Conservation (phyloP, 2,113 vertebrate genomes). For the Isichthys henryi region DNA sequence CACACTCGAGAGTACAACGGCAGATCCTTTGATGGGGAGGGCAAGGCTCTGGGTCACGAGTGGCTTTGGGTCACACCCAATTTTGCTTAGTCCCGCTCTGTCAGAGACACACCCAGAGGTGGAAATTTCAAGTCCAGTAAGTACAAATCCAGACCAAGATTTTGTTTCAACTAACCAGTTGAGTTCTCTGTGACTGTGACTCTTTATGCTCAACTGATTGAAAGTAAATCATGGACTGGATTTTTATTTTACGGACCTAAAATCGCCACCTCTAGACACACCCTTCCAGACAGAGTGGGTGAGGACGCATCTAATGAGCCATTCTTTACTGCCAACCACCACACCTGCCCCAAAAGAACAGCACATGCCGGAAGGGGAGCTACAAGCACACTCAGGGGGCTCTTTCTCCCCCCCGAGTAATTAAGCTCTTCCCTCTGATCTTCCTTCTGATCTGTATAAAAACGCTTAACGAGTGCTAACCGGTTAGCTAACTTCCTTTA, state of each 20-base stretch:
- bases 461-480: background rate
- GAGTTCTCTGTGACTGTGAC: no score
- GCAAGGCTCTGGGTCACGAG: background rate
- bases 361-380: background rate
- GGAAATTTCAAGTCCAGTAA: no score
- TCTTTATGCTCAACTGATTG: no score
- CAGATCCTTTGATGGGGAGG: background rate
- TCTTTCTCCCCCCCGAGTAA: background rate
- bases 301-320: background rate
- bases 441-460: constrained; percentile 9
- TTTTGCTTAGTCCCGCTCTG: background rate
- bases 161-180: no score
- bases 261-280: background rate
- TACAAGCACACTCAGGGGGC: background rate
- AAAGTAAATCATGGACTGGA: no score
- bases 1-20: background rate
- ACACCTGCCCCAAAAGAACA: background rate
- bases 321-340: background rate
- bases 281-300: background rate
- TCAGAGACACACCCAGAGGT: background rate
- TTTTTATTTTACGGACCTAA: no score
- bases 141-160: no score
- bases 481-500: background rate
- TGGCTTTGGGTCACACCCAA: background rate
- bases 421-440: background rate